Evolutionary conservation across 2,888 invertebrate genomes (phyloP).

Genomic region (Mesochorus sp.): DNA sequence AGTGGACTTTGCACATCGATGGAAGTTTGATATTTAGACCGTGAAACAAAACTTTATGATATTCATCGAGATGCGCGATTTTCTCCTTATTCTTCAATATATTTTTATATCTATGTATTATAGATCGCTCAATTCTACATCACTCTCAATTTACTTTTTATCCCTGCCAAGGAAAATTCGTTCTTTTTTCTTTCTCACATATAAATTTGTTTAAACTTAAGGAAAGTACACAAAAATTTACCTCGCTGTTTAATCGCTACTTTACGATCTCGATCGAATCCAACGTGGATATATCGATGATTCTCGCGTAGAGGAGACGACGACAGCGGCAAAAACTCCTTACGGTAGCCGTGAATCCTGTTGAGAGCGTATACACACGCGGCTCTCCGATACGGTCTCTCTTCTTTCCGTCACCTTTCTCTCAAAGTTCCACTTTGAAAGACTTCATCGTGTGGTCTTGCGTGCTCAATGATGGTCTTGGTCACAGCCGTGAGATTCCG

Average conservation of each 20-base stretch:
- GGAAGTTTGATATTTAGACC: slow-evolving; percentile 40
- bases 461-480: slow-evolving; percentile 54
- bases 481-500: slow-evolving; percentile 24
- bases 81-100: slow-evolving; percentile 6
- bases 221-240: slow-evolving; percentile 11
- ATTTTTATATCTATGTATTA: not conserved
- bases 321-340: slow-evolving; percentile 28
- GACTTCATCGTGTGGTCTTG: slow-evolving; percentile 57
- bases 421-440: slow-evolving; percentile 67
- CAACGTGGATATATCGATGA: slow-evolving; percentile 15
- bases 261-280: slow-evolving; percentile 20
- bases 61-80: not conserved
- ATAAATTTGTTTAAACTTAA: not conserved
- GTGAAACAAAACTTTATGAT: slow-evolving; percentile 18
- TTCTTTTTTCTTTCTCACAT: not conserved
- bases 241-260: slow-evolving; percentile 46
- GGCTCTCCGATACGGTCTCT: slow-evolving; percentile 37
- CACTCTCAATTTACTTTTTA: not conserved
- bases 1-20: slow-evolving; percentile 52
- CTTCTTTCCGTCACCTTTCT: slow-evolving; percentile 65
- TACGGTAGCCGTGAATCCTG: slow-evolving; percentile 58
- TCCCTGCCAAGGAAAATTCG: not conserved
- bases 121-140: not conserved
- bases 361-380: slow-evolving; percentile 46
- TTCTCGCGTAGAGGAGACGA: slow-evolving; percentile 28